Evolutionary conservation across 2,888 invertebrate species (phyloP).

Genomic region (Harpalus rufipes): DNA sequence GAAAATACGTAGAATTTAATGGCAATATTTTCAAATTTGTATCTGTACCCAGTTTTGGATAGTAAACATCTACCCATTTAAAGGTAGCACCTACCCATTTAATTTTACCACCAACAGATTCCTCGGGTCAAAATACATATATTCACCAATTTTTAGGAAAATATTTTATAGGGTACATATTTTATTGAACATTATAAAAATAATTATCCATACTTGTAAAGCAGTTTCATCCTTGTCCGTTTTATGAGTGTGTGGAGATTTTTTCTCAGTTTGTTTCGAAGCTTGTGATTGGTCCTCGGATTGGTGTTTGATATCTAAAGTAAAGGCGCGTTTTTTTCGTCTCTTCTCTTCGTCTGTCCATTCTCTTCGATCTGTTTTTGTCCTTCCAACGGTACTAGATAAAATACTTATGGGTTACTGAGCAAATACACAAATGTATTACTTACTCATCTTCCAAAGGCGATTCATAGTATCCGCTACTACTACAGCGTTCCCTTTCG

Average conservation of each 20-base stretch:
- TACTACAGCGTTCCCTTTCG: conserved; percentile 84
- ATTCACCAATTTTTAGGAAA: too few relatives aligned
- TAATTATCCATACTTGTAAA: conserved; percentile 26
- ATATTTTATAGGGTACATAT: too few relatives aligned
- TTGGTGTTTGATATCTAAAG: conserved; percentile 85
- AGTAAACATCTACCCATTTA: too few relatives aligned
- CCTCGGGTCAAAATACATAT: not conserved
- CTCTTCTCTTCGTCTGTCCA: conserved; percentile 87
- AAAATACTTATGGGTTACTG: too few relatives aligned
- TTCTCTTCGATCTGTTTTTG: conserved; percentile 74
- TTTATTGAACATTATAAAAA: too few relatives aligned
- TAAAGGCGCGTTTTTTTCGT: conserved; percentile 86
- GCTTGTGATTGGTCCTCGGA: conserved; percentile 55
- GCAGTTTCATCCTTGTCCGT: conserved; percentile 52
- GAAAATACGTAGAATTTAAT: too few relatives aligned
- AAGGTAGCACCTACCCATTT: too few relatives aligned
- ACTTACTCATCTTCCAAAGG: conserved; percentile 83
- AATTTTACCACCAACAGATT: too few relatives aligned
- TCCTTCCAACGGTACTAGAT: conserved; percentile 57
- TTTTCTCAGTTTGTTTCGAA: conserved; percentile 63
- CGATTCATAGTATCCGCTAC: conserved; percentile 87
- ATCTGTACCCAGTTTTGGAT: too few relatives aligned
- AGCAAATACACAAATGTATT: not conserved
- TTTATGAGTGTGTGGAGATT: conserved; percentile 33
- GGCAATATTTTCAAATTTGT: too few relatives aligned